Evolutionary conservation across 2,113 vertebrate genomes (phyloP).

Genomic region (Pelvicachromis taeniatus): DNA sequence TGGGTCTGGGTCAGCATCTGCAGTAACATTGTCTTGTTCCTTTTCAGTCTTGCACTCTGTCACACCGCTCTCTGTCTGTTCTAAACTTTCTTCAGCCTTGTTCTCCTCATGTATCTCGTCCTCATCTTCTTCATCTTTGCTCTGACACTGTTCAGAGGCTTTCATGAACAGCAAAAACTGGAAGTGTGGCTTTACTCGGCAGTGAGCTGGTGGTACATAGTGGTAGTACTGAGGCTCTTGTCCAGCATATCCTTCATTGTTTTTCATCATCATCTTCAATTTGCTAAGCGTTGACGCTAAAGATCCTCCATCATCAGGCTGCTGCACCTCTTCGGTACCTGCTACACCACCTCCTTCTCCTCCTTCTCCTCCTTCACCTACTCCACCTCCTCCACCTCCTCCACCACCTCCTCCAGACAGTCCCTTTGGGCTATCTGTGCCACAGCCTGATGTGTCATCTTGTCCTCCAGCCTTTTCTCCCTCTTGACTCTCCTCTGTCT

Average conservation of each 20-base stretch:
- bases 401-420: constrained; percentile 55
- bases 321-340: constrained; percentile 63
- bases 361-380: constrained; percentile 52
- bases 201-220: constrained; percentile 94
- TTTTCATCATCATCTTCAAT: constrained; percentile 93
- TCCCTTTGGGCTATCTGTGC: constrained; percentile 70
- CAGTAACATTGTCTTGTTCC: constrained; percentile 27
- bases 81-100: constrained; percentile 21
- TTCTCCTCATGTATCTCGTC: constrained; percentile 51
- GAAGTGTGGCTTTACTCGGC: constrained; percentile 95
- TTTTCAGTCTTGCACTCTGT: constrained; percentile 42
- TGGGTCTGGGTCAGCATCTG: constrained; percentile 18
- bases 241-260: constrained; percentile 83
- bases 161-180: constrained; percentile 98
- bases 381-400: constrained; percentile 5
- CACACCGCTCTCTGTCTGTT: constrained; percentile 1
- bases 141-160: constrained; percentile 83
- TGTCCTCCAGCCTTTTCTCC: constrained; percentile 69
- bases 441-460: constrained; percentile 63
- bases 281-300: constrained; percentile 90
- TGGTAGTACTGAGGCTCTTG: constrained; percentile 96
- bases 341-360: not conserved
- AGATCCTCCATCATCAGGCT: constrained; percentile 80
- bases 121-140: constrained; percentile 66
- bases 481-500: constrained; percentile 83